Base-by-base conservation (phyloP, 1,140 invertebrate species). In the Zophobas morio region DNA sequence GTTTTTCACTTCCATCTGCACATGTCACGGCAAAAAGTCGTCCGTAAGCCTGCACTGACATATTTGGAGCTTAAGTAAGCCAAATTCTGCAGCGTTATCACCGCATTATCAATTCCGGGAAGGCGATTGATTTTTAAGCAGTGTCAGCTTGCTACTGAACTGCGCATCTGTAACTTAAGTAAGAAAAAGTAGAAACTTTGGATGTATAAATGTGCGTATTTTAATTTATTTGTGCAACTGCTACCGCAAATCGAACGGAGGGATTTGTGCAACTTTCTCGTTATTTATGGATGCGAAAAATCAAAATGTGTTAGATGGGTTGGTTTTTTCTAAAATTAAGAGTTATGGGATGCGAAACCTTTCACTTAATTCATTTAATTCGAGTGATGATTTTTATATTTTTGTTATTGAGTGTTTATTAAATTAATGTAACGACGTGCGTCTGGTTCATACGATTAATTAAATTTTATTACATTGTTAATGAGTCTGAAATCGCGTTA, bases 171-270 rank as follows among this genome's bases (percentile, higher is more conserved):
- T 20, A 20, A 20, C 20, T 20, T 20, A 20, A 20, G 20, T 20
- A 46, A 8, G 42, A 46, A 46, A 46, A 46, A 46, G 3, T 46
- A 51, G 49, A 51, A 51, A 51, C n/a, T 51, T 51, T 51, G 49
- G 20, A 51, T 2, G 20, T 51, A 51, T 2, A 4, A 5, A 51
- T 51, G 6, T 51, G n/a, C 6, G 49, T 51, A 66, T 66, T 66
- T 66, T 42, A 66, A 40, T 66, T 39, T 66, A 66, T 66, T 66
- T 66, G n/a, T 66, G 20, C 39, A 66, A 66, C 60, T 66, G 39
- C 6, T 6, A 51, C n/a, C 20, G 49, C 4, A 51, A 51, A 51
- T 51, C 49, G 20, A 51, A 51, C 49, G 3, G 2, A 20, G 2
- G 39, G n/a, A 42, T 37, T 66, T 42, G 39, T 2, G 49, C 37